Conservation (phyloP, 2,888 invertebrate species). For the Thecophora atra region DNA sequence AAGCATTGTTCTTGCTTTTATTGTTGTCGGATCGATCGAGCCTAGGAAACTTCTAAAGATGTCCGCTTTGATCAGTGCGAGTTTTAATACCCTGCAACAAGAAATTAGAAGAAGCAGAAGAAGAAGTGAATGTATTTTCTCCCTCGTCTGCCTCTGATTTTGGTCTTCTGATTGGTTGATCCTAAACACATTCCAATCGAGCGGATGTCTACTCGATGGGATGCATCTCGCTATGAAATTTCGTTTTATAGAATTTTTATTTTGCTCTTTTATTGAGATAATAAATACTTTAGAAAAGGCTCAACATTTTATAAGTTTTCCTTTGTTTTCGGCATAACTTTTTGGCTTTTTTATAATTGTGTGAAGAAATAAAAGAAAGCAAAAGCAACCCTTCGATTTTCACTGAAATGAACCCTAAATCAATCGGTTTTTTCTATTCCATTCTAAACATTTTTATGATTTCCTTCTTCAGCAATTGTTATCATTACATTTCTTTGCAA, state of each 20-base stretch:
- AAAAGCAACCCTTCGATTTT: neutral
- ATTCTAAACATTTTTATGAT: neutral
- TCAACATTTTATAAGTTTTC: neutral
- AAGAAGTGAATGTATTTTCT: neutral
- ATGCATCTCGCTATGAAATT: constrained; percentile 16
- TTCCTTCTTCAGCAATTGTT: neutral
- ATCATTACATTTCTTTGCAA: too few relatives aligned
- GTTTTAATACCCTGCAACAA: too few relatives aligned
- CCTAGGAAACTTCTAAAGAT: neutral
- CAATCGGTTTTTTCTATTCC: neutral
- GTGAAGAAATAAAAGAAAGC: neutral
- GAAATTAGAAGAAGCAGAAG: neutral
- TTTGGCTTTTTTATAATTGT: neutral
- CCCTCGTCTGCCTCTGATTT: neutral
- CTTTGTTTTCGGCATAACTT: neutral
- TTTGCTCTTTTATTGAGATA: neutral
- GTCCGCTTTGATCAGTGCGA: neutral
- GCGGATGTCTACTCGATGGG: constrained; percentile 25
- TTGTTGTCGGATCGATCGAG: neutral
- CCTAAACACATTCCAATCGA: constrained; percentile 16
- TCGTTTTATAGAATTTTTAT: constrained; percentile 16
- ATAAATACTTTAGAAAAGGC: neutral
- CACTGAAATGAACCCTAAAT: constrained; percentile 7
- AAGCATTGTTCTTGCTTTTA: too few relatives aligned
- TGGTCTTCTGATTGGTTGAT: neutral